phyloP scores from a whole-genome alignment of 2,113 vertebrate species.

The Procavia capensis region DNA sequence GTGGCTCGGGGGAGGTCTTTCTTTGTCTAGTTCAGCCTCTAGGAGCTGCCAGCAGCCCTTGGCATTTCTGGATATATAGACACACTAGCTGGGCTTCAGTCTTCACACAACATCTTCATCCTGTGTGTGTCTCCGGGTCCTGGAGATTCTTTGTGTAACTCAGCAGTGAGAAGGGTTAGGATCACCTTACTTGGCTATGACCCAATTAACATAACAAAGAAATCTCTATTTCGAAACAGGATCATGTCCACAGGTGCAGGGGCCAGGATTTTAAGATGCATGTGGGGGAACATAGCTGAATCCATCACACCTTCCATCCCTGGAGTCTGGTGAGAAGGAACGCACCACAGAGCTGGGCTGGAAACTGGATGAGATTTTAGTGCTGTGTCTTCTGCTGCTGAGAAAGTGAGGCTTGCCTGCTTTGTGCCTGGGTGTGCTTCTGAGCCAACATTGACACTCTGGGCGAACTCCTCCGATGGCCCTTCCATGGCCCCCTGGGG shows the following conservation, averaged over 20 bases:
- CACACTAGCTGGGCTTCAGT: too few relatives aligned
- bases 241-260: background rate
- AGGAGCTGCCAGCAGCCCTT: background rate
- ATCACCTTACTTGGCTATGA: background rate
- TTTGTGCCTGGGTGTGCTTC: accelerated
- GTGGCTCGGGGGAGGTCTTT: background rate
- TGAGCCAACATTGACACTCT: accelerated
- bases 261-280: background rate
- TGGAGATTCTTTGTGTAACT: background rate
- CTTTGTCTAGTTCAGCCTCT: background rate
- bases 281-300: background rate
- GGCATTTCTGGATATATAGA: too few relatives aligned
- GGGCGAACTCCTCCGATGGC: background rate
- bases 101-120: background rate
- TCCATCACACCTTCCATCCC: background rate
- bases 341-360: background rate
- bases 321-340: background rate
- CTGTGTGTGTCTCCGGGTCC: background rate
- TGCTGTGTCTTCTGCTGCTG: background rate
- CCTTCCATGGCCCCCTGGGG: accelerated
- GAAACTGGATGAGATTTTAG: background rate
- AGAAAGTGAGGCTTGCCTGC: too few relatives aligned
- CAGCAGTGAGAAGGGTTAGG: background rate
- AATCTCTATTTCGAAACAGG: background rate
- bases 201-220: background rate